Percentiles rank a stretch among this genome's conserved stretches.
Evolutionary conservation across 2,113 vertebrate genomes (phyloP).

Genomic region (Phylloscopus whistleri): DNA sequence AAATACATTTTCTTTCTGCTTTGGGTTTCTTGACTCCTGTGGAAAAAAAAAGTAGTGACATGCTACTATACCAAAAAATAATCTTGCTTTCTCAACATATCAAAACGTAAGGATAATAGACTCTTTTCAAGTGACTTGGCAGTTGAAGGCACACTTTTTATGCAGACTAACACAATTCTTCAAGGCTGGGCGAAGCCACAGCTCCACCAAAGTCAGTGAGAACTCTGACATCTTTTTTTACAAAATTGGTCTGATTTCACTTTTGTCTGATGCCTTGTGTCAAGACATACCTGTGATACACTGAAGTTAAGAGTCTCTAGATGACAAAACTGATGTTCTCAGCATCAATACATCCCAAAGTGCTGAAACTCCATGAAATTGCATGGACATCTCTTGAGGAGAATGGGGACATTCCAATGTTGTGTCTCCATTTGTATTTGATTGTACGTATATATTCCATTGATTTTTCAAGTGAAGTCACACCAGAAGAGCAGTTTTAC

Average conservation of each 20-base stretch:
- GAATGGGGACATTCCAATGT: not conserved
- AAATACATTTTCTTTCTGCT: not conserved
- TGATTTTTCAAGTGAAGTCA: not conserved
- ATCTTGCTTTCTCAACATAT: not conserved
- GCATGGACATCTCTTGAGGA: not conserved
- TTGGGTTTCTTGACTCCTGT: not conserved
- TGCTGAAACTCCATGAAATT: not conserved
- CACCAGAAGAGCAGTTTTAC: not conserved
- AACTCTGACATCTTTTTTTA: not conserved
- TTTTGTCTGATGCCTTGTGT: not conserved
- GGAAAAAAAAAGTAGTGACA: not conserved
- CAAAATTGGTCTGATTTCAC: not conserved
- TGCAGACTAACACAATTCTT: not conserved
- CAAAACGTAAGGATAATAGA: not conserved
- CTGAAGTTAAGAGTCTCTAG: not conserved
- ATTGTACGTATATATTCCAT: rapidly evolving
- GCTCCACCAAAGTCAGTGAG: not conserved
- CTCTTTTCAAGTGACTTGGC: not conserved
- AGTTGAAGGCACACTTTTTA: not conserved
- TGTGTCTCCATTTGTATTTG: not conserved
- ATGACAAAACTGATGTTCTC: not conserved
- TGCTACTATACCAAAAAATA: not conserved
- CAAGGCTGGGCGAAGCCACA: not conserved
- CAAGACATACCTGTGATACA: not conserved
- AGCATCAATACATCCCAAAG: not conserved